Evolutionary conservation across 1,140 invertebrate species (phyloP).

Genomic region (Magallana angulata): DNA sequence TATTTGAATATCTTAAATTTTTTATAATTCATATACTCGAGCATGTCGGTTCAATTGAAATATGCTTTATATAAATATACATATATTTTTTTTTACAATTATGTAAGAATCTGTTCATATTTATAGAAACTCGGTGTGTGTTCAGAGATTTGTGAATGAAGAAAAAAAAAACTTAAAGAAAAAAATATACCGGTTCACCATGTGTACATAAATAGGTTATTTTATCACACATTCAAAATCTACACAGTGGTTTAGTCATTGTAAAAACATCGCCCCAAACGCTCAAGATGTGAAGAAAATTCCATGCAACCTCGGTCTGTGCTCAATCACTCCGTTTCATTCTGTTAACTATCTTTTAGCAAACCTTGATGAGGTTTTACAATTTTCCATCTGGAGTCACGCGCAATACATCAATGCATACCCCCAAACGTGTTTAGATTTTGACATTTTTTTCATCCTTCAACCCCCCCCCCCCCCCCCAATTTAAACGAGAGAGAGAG

Average conservation of each 20-base stretch:
- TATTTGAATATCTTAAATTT: too few relatives aligned
- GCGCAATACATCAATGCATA: slow-evolving; percentile 4
- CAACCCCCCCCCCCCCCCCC: too few relatives aligned
- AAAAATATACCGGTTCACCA: neutral
- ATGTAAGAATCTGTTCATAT: neutral
- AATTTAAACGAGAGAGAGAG: too few relatives aligned
- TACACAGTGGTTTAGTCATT: slow-evolving; percentile 29
- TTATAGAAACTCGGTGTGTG: neutral
- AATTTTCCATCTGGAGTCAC: slow-evolving; percentile 21
- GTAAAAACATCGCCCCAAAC: slow-evolving; percentile 18
- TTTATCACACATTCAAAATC: slow-evolving; percentile 26
- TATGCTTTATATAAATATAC: neutral
- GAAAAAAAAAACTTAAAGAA: neutral
- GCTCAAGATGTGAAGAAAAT: slow-evolving; percentile 22
- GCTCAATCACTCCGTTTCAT: neutral
- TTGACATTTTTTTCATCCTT: neutral
- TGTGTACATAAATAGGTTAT: slow-evolving; percentile 5
- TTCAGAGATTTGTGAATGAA: slow-evolving; percentile 28
- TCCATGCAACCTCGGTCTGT: slow-evolving; percentile 16
- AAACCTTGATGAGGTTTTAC: slow-evolving; percentile 23
- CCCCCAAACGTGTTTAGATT: neutral
- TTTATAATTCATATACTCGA: neutral
- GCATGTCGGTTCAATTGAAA: neutral
- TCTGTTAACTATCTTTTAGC: slow-evolving; percentile 29
- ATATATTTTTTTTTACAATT: neutral